Evolutionary conservation across 2,888 invertebrate species (phyloP).

Genomic region (Hetaerina titia): DNA sequence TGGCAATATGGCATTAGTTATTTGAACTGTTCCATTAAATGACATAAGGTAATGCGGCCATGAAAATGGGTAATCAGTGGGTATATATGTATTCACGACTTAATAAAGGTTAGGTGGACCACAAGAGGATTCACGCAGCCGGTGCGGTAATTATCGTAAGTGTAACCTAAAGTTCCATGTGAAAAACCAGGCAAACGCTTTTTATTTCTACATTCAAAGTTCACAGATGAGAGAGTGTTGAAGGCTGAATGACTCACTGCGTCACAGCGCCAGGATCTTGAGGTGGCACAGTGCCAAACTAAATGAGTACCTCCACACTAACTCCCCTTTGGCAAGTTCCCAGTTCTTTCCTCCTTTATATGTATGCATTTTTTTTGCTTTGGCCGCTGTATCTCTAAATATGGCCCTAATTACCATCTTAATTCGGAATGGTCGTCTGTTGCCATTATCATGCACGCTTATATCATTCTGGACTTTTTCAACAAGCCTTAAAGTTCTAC

Average conservation of each 20-base stretch:
- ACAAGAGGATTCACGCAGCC: no score
- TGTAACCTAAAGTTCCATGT: background rate
- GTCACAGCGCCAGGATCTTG: no score
- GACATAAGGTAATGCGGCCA: no score
- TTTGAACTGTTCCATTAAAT: no score
- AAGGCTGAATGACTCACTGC: background rate
- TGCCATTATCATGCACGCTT: background rate
- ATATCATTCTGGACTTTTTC: background rate
- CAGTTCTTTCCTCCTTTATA: background rate
- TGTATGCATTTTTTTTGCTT: background rate
- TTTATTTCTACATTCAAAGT: background rate
- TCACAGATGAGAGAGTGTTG: background rate
- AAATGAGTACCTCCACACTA: background rate
- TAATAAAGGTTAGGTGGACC: no score
- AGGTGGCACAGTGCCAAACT: no score
- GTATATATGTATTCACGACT: no score
- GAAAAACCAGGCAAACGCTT: background rate
- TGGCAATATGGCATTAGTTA: no score
- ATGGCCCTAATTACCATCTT: constrained; percentile 17
- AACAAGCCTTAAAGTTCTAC: background rate
- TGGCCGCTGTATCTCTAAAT: background rate
- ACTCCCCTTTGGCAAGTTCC: background rate
- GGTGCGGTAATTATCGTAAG: no score
- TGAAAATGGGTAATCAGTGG: no score
- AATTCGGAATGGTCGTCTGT: background rate